Evolutionary conservation across 2,888 invertebrate genomes (phyloP).

Genomic region (Siphlonurus alternatus): DNA sequence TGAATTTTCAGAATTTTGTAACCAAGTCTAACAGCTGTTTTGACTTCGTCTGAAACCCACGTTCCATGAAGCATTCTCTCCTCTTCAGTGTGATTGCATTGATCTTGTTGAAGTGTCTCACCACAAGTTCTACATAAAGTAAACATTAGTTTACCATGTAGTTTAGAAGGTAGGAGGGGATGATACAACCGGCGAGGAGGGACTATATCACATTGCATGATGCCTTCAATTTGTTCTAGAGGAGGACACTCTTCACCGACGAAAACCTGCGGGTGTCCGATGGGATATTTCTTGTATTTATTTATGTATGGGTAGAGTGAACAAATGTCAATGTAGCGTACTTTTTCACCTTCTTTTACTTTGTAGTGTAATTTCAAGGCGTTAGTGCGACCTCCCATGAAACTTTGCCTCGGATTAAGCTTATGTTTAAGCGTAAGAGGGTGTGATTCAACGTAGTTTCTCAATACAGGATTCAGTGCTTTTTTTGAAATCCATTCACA

Average conservation of each 20-base stretch:
- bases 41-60: neutral
- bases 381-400: neutral
- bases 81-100: neutral
- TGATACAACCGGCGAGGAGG: neutral
- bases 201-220: slow-evolving; percentile 11
- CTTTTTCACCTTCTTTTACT: slow-evolving; percentile 14
- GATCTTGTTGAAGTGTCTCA: neutral
- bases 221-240: neutral
- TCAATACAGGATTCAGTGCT: too few relatives aligned
- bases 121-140: slow-evolving; percentile 21
- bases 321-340: slow-evolving; percentile 18
- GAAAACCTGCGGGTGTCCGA: slow-evolving; percentile 1
- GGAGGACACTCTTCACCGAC: slow-evolving; percentile 1
- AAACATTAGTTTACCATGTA: neutral
- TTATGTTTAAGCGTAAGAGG: neutral
- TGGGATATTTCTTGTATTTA: slow-evolving; percentile 2
- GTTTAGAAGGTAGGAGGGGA: neutral
- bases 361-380: neutral
- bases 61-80: neutral
- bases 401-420: neutral
- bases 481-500: too few relatives aligned
- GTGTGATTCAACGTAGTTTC: too few relatives aligned
- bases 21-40: neutral
- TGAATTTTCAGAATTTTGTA: neutral
- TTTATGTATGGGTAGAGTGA: slow-evolving; percentile 2